Percentiles rank a stretch among this genome's conserved stretches.
Conservation (phyloP, 2,113 vertebrate species). For the Catharus fuscescens region DNA sequence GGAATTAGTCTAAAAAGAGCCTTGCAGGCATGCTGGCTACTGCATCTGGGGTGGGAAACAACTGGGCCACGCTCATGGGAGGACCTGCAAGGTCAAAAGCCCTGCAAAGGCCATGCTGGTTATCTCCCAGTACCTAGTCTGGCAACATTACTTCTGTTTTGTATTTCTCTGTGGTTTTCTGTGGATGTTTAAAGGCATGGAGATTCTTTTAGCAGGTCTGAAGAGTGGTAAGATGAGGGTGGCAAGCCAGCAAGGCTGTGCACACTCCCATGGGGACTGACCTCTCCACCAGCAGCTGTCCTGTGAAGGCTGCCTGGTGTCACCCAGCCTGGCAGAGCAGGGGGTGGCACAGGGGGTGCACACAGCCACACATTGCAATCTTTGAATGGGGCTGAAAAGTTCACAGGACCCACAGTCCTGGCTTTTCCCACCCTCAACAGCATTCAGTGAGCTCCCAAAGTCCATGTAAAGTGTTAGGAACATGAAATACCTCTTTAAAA, state of each 20-base stretch:
- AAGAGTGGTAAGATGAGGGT: not conserved
- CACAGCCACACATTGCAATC: not conserved
- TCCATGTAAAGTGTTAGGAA: not conserved
- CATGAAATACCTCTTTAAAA: not conserved
- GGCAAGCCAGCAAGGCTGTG: not conserved
- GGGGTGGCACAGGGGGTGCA: not conserved
- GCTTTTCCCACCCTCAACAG: rapidly evolving
- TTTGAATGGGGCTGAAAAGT: not conserved
- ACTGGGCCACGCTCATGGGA: not conserved
- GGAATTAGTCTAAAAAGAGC: constrained; percentile 70
- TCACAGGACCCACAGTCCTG: not conserved
- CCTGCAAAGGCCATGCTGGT: not conserved
- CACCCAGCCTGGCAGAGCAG: not conserved
- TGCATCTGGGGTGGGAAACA: not conserved
- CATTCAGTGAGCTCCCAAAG: not conserved
- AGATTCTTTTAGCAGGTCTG: not conserved
- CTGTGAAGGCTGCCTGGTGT: not conserved
- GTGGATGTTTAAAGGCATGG: not conserved
- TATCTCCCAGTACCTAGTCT: not conserved
- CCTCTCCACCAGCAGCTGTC: not conserved
- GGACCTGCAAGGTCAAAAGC: constrained; percentile 50
- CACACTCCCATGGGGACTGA: not conserved
- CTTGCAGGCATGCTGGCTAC: constrained; percentile 49
- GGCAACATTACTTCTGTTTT: not conserved
- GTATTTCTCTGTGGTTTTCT: not conserved